Evolutionary conservation across 1,140 invertebrate species (phyloP).

Genomic region (Dysdera silvatica): DNA sequence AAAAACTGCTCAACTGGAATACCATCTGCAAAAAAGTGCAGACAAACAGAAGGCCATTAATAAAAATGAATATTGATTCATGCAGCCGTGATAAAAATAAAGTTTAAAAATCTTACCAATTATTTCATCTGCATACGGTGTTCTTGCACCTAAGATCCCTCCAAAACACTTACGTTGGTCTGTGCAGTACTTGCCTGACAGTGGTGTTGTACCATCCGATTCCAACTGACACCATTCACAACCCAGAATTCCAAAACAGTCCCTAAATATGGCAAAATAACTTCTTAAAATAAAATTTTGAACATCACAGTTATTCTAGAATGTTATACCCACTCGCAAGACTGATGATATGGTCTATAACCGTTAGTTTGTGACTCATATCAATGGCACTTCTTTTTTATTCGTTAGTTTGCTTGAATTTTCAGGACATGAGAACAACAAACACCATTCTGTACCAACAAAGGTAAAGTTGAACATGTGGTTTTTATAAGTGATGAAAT

Average conservation of each 20-base stretch:
- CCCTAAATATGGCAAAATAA: too few species aligned
- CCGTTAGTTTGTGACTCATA: too few species aligned
- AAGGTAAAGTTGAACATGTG: too few species aligned
- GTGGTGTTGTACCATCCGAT: slow-evolving; percentile 57
- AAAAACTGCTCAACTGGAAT: slow-evolving; percentile 46
- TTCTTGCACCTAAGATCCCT: slow-evolving; percentile 68
- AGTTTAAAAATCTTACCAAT: slow-evolving; percentile 44
- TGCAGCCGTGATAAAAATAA: not conserved
- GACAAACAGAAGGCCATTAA: not conserved
- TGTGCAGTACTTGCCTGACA: slow-evolving; percentile 66
- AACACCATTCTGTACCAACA: too few species aligned
- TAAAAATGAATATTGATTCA: not conserved
- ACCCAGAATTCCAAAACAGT: slow-evolving; percentile 73
- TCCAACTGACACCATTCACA: slow-evolving; percentile 87
- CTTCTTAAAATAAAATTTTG: too few species aligned
- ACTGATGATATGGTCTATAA: too few species aligned
- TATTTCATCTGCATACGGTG: slow-evolving; percentile 64
- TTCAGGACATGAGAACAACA: too few species aligned
- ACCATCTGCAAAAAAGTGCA: slow-evolving; percentile 40
- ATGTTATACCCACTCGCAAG: too few species aligned
- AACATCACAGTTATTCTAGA: too few species aligned
- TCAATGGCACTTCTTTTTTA: too few species aligned
- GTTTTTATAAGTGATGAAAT: too few species aligned
- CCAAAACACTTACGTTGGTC: slow-evolving; percentile 72
- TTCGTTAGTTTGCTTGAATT: too few species aligned